Evolutionary conservation across 2,113 vertebrate species (phyloP), one percentile per base, ranked within the genome.

Genomic region (Siniperca knerii): DNA sequence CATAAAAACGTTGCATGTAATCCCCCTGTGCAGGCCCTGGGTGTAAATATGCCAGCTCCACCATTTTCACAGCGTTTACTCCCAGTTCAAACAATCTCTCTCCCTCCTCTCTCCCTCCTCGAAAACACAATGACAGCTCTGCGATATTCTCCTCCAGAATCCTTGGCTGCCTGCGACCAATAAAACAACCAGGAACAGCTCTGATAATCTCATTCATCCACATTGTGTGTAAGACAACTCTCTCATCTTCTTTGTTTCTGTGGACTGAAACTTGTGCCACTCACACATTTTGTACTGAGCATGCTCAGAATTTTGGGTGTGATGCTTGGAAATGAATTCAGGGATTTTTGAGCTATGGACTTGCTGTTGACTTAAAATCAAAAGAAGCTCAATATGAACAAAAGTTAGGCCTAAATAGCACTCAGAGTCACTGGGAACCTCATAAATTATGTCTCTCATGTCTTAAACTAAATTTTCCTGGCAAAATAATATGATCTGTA

Each of bases 11-110:
- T 87, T 92, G 87, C 82, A 52, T 84, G 88, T 89, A 89, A 89
- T 94, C 93, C 90, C 89, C 87, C 89, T 58, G 83, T 81, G 89
- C 90, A 90, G 90, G 88, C 92, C 94, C 85, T 76, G 87, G 89
- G 89, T 92, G 92, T 95, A 94, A 95, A 95, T 95, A 93, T 95
- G 93, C 94, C 95, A 92, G 90, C 92, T 89, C 91, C 88, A 85
- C 93, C 88, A 89, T 94, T 95, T 95, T 93, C 85, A 84, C 89
- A 84, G 89, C 93, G 68, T 94, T 94, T 93, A 93, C 92, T 93
- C 89, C 52, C 87, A 92, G 94, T 96, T 95, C 94, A 96, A 95
- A 95, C 94, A 92, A 87, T 83, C 74, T 65, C 87, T 91, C 61
- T 79, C 68, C 79, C 79, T 70, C 74, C 67, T 85, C 75, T 54